Evolutionary conservation across 2,888 invertebrate species (phyloP).

Genomic region (Ctena decussata): DNA sequence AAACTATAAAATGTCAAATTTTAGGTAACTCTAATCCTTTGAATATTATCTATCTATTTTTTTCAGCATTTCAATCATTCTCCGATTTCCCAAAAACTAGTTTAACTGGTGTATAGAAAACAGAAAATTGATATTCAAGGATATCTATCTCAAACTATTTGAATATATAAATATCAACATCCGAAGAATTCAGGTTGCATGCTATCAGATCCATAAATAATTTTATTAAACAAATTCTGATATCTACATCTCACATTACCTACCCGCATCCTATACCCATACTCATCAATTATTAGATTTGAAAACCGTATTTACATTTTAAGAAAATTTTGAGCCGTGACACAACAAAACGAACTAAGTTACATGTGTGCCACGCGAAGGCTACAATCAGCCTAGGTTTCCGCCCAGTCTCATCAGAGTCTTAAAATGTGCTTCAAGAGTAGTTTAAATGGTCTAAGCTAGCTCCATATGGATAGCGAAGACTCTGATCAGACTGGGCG

Average conservation of each 20-base stretch:
- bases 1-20: background rate
- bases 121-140: conserved; percentile 3
- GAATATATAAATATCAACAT: conserved; percentile 1
- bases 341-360: no score
- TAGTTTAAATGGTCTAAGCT: no score
- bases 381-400: no score
- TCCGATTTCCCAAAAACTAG: background rate
- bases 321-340: no score
- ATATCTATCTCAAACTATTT: conserved; percentile 4
- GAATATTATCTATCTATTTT: conserved; percentile 8
- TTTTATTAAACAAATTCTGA: conserved; percentile 6
- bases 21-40: background rate
- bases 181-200: background rate
- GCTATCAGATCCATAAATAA: conserved; percentile 12
- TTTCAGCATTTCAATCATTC: background rate
- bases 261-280: background rate
- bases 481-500: no score
- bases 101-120: background rate
- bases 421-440: no score
- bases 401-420: no score
- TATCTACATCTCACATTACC: background rate
- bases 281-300: background rate
- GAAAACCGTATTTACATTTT: no score
- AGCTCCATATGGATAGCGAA: no score
- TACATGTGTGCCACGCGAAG: no score